Evolutionary conservation across 2,113 vertebrate genomes (phyloP).

Genomic region (Vicugna pacos): DNA sequence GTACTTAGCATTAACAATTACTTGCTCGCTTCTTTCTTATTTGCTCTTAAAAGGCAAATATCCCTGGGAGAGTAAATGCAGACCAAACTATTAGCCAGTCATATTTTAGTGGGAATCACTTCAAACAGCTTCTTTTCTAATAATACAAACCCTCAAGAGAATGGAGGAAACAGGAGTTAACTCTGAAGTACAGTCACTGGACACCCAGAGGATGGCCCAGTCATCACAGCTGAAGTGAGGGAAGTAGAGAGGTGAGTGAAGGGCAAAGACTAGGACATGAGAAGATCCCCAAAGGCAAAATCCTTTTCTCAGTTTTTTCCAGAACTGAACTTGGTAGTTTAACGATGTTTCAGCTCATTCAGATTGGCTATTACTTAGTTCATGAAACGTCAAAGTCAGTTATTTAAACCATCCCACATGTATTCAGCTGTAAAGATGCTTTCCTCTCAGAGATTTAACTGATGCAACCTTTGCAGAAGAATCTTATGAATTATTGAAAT

Average conservation of each 20-base stretch:
- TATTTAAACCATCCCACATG: constrained; percentile 53
- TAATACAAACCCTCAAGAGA: background rate
- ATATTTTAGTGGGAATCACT: constrained; percentile 25
- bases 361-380: constrained; percentile 28
- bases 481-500: constrained; percentile 74
- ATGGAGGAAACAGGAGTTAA: background rate
- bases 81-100: background rate
- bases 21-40: background rate
- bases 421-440: constrained; percentile 37
- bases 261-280: background rate
- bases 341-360: background rate
- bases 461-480: constrained; percentile 54
- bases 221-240: background rate
- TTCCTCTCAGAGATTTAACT: constrained; percentile 46
- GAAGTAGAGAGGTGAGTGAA: background rate
- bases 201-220: background rate
- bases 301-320: background rate
- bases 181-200: background rate
- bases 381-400: constrained; percentile 39
- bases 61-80: background rate
- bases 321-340: constrained; percentile 47
- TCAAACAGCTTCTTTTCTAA: constrained; percentile 21
- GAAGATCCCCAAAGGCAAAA: background rate
- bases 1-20: background rate
- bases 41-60: constrained; percentile 41